Evolutionary conservation across 2,113 vertebrate species (phyloP).

Genomic region (Xiphias gladius): DNA sequence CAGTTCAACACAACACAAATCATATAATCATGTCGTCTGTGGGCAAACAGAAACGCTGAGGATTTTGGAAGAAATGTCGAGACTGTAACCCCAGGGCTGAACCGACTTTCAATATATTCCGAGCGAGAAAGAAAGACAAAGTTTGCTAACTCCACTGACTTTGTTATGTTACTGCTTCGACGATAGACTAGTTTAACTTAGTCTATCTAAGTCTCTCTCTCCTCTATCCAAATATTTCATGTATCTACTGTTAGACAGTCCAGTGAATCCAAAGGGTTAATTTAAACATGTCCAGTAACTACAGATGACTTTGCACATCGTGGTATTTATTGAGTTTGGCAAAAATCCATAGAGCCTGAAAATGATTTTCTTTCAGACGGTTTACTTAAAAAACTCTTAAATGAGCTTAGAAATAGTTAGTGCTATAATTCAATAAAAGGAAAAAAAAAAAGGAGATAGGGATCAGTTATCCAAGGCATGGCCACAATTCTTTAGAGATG

Average conservation of each 20-base stretch:
- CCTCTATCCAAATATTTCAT: background rate
- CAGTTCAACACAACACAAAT: background rate
- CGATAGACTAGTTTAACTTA: background rate
- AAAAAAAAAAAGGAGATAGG: background rate
- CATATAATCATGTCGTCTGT: slow-evolving; percentile 2
- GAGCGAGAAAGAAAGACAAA: background rate
- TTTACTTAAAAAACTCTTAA: background rate
- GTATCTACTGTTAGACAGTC: background rate
- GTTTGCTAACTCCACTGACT: background rate
- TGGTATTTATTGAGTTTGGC: background rate
- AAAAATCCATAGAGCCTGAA: too few species aligned
- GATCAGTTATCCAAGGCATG: background rate
- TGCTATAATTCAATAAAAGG: background rate
- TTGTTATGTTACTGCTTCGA: background rate
- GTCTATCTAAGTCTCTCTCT: too few species aligned
- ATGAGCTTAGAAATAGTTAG: background rate
- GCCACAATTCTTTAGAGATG: background rate
- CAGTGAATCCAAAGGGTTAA: background rate
- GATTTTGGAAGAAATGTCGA: slow-evolving; percentile 16
- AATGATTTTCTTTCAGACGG: too few species aligned
- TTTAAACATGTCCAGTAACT: background rate
- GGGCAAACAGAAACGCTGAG: slow-evolving; percentile 8
- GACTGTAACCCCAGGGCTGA: too few species aligned
- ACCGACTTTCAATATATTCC: background rate
- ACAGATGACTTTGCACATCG: background rate